A percentile compares a stretch with the other conserved stretches of the same genome.
Conservation (phyloP, 2,888 invertebrate species). For the Steinernema carpocapsae region DNA sequence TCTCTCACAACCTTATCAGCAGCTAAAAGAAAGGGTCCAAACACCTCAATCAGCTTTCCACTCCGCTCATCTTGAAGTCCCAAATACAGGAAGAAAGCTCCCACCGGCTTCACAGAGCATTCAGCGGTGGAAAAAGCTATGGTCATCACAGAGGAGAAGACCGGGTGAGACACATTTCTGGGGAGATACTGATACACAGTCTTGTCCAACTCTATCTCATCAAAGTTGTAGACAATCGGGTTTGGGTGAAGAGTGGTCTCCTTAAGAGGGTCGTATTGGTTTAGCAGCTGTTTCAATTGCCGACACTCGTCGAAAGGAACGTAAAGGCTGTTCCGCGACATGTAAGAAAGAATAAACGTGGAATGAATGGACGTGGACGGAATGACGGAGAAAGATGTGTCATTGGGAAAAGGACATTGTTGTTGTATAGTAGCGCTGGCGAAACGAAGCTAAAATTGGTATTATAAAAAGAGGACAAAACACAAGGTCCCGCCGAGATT, state of each 20-base stretch:
- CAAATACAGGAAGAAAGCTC: not conserved
- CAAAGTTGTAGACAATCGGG: conserved; percentile 8
- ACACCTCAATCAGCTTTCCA: not conserved
- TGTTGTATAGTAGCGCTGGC: too few species aligned
- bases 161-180: not conserved
- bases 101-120: not conserved
- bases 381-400: too few species aligned
- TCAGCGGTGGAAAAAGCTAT: not conserved
- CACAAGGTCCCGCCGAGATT: conserved; percentile 58
- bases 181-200: not conserved
- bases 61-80: not conserved
- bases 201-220: not conserved
- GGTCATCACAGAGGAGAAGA: conserved; percentile 1
- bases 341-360: not conserved
- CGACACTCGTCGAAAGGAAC: conserved; percentile 11
- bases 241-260: not conserved
- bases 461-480: too few species aligned
- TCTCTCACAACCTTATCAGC: conserved; percentile 1
- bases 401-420: too few species aligned
- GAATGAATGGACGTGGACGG: too few species aligned
- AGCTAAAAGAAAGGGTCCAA: not conserved
- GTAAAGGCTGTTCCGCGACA: not conserved
- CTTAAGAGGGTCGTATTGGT: not conserved
- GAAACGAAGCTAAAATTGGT: too few species aligned
- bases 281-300: not conserved